phyloP scores from a whole-genome alignment of 2,797 vertebrate genomes.

The Lagorchestes hirsutus region DNA sequence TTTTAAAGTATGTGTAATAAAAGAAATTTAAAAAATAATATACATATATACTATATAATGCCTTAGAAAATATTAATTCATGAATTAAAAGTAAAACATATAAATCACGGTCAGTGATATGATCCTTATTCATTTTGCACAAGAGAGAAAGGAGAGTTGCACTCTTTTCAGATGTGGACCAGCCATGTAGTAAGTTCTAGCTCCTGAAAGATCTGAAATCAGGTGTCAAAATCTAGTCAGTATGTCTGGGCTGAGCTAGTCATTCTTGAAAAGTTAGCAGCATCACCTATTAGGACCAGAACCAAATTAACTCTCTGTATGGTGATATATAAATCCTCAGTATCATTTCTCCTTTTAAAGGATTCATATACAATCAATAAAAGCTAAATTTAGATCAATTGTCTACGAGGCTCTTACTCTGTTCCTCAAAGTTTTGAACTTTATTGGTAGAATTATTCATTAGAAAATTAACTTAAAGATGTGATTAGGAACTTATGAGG shows the following conservation, averaged over 20 bases:
- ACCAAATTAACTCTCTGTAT: neutral
- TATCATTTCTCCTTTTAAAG: neutral
- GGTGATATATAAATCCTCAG: neutral
- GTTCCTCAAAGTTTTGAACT: neutral
- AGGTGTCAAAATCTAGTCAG: neutral
- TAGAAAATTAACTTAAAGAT: neutral
- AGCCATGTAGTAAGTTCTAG: neutral
- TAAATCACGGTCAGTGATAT: neutral
- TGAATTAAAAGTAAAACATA: neutral
- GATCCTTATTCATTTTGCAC: neutral
- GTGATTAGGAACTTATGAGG: constrained; percentile 38
- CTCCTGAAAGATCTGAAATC: neutral
- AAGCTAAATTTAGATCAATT: neutral
- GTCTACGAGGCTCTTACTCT: neutral
- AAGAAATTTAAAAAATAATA: no score
- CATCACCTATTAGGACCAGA: neutral
- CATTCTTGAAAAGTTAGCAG: neutral
- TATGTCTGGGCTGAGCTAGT: neutral
- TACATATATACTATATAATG: no score
- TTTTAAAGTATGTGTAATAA: no score
- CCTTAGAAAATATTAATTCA: neutral
- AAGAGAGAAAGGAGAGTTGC: neutral
- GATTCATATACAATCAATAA: neutral
- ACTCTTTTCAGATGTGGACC: neutral
- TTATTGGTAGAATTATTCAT: neutral